Evolutionary conservation across 92 coral and sea anemone genomes (phyloP).

Genomic region (Umimayanthus kanabou): DNA sequence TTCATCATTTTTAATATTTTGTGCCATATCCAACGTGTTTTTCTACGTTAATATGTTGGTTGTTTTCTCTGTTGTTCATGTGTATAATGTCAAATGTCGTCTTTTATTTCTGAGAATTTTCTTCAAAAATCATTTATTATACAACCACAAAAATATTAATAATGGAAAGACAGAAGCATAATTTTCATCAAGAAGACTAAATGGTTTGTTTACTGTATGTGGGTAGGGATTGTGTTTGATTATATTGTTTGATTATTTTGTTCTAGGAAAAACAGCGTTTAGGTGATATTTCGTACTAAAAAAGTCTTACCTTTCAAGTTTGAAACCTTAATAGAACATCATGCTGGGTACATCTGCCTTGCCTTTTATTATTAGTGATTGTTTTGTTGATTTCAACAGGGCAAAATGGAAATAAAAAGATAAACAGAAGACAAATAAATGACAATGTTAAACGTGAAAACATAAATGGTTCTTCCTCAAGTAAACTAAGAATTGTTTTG

Average conservation of each 20-base stretch:
- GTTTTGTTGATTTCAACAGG: background rate
- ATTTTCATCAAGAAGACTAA: no score
- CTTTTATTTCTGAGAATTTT: background rate
- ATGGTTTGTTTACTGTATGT: no score
- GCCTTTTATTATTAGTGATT: background rate
- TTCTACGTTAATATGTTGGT: background rate
- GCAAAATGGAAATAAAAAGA: constrained; percentile 7
- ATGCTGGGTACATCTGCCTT: no score
- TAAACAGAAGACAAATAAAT: background rate
- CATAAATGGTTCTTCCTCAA: background rate
- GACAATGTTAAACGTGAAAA: background rate
- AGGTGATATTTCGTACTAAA: no score
- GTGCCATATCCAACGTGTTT: background rate
- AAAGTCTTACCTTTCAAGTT: no score
- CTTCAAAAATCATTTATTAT: background rate
- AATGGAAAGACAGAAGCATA: background rate
- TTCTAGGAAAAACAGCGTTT: no score
- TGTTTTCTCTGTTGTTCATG: no score
- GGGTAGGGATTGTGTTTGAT: no score
- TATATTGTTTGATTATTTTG: no score
- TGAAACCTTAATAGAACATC: no score
- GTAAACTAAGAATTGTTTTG: background rate
- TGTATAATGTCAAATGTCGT: background rate
- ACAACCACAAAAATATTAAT: no score
- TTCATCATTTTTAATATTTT: no score